phyloP scores from a whole-genome alignment of 2,113 vertebrate genomes.

The Suricata suricatta region DNA sequence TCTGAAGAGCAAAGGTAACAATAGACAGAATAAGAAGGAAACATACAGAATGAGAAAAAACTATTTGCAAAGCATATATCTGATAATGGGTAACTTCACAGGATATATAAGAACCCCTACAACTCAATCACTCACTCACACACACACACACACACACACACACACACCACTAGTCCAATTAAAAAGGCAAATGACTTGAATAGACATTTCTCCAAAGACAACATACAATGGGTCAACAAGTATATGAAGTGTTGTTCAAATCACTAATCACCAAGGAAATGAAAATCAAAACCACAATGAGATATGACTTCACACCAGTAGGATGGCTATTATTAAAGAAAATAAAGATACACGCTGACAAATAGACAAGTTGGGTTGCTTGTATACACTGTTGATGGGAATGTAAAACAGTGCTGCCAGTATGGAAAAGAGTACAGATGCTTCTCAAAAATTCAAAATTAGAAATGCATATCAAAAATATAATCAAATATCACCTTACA shows the following conservation, averaged over 20 bases:
- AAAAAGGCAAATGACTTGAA: neutral
- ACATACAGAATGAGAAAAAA: neutral
- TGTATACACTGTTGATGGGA: neutral
- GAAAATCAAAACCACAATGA: neutral
- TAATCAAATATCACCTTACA: neutral
- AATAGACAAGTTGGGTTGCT: neutral
- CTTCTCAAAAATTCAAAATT: neutral
- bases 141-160: neutral
- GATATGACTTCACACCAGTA: neutral
- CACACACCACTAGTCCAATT: neutral
- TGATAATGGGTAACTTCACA: neutral
- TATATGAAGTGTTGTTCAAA: neutral
- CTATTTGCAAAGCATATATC: neutral
- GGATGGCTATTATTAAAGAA: neutral
- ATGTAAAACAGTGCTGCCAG: neutral
- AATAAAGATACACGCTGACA: neutral
- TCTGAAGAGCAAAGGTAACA: neutral
- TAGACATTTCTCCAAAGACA: neutral
- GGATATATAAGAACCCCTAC: neutral
- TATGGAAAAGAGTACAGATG: neutral
- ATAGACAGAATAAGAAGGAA: neutral
- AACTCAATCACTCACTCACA: neutral
- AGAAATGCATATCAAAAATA: neutral
- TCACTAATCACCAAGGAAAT: neutral
- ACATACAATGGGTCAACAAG: neutral